Conservation (phyloP, 1,140 invertebrate species). For the Idris sp. region DNA sequence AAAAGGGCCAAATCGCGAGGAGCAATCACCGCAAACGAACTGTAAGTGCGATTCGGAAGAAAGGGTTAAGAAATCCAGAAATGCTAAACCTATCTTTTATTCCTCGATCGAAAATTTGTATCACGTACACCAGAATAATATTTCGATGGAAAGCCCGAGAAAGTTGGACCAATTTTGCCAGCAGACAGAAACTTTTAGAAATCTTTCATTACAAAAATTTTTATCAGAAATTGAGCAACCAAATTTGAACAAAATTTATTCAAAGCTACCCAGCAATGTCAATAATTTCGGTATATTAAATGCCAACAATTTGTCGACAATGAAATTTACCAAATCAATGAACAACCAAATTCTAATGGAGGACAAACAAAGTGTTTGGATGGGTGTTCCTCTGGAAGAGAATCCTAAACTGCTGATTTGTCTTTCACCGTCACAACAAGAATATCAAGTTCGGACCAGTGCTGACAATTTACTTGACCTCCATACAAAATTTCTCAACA, state of each 20-base stretch:
- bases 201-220: conserved; percentile 82
- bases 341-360: conserved; percentile 38
- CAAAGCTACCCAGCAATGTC: no score
- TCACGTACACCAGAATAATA: conserved; percentile 46
- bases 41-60: conserved; percentile 47
- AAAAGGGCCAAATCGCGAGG: conserved; percentile 22
- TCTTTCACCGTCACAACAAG: conserved; percentile 85
- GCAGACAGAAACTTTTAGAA: conserved; percentile 70
- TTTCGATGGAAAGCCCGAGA: conserved; percentile 7
- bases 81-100: conserved; percentile 57
- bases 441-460: conserved; percentile 74
- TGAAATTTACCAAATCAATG: background rate
- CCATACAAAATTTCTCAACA: conserved; percentile 83
- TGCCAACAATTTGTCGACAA: background rate
- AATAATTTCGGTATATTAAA: no score
- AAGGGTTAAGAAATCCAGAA: conserved; percentile 4
- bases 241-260: no score
- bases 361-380: conserved; percentile 77
- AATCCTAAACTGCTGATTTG: conserved; percentile 82
- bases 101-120: conserved; percentile 67
- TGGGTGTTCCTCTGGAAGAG: conserved; percentile 79
- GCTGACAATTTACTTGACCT: conserved; percentile 82
- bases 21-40: conserved; percentile 51
- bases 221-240: no score
- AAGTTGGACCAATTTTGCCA: background rate